These are phyloP conservation scores for Goniozus legneri DNA, from an alignment of 1,140 invertebrate species.

Conservation along the genomic window DNA sequence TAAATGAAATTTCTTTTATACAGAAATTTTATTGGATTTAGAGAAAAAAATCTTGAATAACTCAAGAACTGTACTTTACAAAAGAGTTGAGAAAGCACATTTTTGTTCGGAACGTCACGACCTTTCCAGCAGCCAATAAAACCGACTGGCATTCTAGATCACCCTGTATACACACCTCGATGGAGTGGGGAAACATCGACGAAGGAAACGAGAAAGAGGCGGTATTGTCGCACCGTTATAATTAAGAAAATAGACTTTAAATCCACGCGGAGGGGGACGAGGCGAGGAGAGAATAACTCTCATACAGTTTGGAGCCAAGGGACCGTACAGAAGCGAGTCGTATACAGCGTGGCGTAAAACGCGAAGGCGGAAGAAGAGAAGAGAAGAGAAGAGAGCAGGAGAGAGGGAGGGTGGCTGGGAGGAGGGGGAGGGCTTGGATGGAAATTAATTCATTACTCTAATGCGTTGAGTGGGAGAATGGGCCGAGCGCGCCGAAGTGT, in stretches of 20 bases:
- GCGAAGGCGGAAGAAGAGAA: constrained; percentile 13
- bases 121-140: too few relatives aligned
- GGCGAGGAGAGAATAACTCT: constrained; percentile 18
- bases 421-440: constrained; percentile 35
- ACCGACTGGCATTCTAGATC: too few relatives aligned
- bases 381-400: too few relatives aligned
- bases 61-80: too few relatives aligned
- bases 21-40: too few relatives aligned
- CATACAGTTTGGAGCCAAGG: too few relatives aligned
- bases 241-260: constrained; percentile 46
- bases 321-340: constrained; percentile 28
- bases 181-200: background rate
- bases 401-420: constrained; percentile 14
- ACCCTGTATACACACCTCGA: background rate
- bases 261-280: constrained; percentile 28
- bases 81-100: too few relatives aligned
- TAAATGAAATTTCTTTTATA: too few relatives aligned
- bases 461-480: constrained; percentile 49
- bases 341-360: constrained; percentile 22
- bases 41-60: too few relatives aligned
- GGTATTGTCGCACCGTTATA: constrained; percentile 39
- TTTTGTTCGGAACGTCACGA: too few relatives aligned
- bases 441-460: constrained; percentile 58
- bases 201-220: background rate
- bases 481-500: constrained; percentile 40